Percentiles rank a stretch among this genome's conserved stretches.
These are phyloP conservation scores for Xylota segnis DNA, from an alignment of 2,888 invertebrate species.

Conservation along the genomic window DNA sequence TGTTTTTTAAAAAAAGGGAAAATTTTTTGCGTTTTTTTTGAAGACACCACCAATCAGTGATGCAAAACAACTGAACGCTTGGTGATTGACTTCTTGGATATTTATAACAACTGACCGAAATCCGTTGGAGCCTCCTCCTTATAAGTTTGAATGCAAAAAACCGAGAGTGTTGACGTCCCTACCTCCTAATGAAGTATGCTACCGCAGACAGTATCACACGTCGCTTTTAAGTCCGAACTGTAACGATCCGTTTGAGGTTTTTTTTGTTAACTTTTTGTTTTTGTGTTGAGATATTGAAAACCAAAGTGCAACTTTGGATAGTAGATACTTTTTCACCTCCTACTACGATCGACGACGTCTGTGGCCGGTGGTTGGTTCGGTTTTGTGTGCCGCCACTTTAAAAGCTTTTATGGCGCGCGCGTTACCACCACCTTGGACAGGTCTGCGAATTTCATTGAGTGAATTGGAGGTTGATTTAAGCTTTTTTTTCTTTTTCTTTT, in stretches of 20 bases:
- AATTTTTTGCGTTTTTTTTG: neutral
- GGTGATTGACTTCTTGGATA: constrained; percentile 81
- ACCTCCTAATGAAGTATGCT: constrained; percentile 59
- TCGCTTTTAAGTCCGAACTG: constrained; percentile 55
- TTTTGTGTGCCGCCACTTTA: constrained; percentile 50
- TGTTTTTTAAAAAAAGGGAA: no score
- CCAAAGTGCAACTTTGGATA: constrained; percentile 27
- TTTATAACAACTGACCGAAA: constrained; percentile 81
- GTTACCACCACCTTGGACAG: constrained; percentile 41
- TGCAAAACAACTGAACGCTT: constrained; percentile 78
- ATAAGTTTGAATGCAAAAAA: neutral
- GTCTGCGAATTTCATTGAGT: constrained; percentile 46
- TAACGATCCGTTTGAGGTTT: constrained; percentile 35
- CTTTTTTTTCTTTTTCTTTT: no score
- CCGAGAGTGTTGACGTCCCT: constrained; percentile 46
- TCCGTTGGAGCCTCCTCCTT: constrained; percentile 57
- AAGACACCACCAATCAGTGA: constrained; percentile 54
- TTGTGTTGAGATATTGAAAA: constrained; percentile 5
- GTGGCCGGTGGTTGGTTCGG: constrained; percentile 19
- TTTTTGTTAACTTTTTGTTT: no score
- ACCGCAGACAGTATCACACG: constrained; percentile 51
- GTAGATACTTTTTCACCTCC: constrained; percentile 41
- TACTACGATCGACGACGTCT: neutral
- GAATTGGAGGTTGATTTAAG: constrained; percentile 26
- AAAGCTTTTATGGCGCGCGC: constrained; percentile 33